Percentiles rank a stretch among this genome's conserved stretches.
Evolutionary conservation across 2,113 vertebrate genomes (phyloP).

Genomic region (Rafetus swinhoei): DNA sequence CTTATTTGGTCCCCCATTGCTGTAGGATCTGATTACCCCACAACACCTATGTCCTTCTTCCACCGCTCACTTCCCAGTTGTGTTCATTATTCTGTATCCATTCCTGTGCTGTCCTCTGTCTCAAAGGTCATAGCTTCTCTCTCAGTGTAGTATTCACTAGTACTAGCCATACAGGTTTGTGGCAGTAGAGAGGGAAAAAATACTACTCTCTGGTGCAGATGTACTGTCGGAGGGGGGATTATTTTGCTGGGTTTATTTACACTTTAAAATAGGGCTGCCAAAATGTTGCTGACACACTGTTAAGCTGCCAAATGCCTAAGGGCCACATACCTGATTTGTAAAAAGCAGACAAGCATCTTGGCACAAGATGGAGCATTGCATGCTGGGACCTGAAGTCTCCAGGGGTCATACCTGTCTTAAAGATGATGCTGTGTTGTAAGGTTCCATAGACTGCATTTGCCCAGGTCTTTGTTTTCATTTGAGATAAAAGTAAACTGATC

Average conservation of each 20-base stretch:
- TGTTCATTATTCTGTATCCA: conserved; percentile 7
- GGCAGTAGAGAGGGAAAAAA: background rate
- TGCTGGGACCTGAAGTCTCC: conserved; percentile 15
- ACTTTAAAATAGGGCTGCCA: conserved; percentile 39
- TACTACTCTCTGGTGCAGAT: background rate
- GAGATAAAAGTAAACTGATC: conserved; percentile 21
- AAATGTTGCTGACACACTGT: background rate
- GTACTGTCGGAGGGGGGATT: conserved; percentile 8
- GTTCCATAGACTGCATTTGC: conserved; percentile 1
- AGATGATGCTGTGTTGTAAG: background rate
- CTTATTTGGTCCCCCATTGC: background rate
- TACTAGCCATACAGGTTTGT: background rate
- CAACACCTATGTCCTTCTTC: background rate
- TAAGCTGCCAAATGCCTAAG: conserved; percentile 18
- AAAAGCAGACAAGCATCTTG: conserved; percentile 7
- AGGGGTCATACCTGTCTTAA: background rate
- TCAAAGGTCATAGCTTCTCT: background rate
- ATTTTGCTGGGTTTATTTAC: conserved; percentile 1
- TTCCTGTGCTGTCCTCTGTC: background rate
- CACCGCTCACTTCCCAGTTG: background rate
- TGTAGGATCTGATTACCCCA: background rate
- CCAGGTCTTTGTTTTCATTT: conserved; percentile 26
- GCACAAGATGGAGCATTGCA: background rate
- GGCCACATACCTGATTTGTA: background rate
- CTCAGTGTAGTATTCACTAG: background rate